These are phyloP conservation scores for Ceratitis capitata DNA, from an alignment of 1,140 invertebrate genomes.

Conservation along the genomic window DNA sequence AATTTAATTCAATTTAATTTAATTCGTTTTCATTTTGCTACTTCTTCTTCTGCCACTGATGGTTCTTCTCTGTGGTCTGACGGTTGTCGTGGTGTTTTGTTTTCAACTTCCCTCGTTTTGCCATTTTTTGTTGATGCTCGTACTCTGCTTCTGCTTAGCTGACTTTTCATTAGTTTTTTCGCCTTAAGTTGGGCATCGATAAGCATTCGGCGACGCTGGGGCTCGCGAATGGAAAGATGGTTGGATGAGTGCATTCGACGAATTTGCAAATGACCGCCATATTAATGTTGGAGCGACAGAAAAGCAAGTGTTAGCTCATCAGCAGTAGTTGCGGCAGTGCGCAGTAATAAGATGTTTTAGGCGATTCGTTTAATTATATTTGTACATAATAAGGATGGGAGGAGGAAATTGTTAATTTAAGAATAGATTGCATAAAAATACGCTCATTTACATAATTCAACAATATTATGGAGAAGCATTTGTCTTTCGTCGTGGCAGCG, in stretches of 20 bases:
- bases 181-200: conserved; percentile 64
- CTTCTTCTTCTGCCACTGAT: background rate
- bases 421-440: too few species aligned
- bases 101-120: background rate
- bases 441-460: too few species aligned
- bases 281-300: background rate
- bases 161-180: conserved; percentile 65
- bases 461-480: too few species aligned
- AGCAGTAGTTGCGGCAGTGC: too few species aligned
- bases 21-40: conserved; percentile 38
- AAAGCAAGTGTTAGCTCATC: conserved; percentile 46
- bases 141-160: conserved; percentile 41
- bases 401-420: too few species aligned
- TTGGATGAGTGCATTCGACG: conserved; percentile 46
- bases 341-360: too few species aligned
- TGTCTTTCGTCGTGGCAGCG: too few species aligned
- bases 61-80: background rate
- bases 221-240: background rate
- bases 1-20: conserved; percentile 46
- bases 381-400: too few species aligned
- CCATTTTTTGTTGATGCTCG: background rate
- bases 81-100: background rate
- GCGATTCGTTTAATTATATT: too few species aligned
- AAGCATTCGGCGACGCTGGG: conserved; percentile 57
- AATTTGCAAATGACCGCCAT: conserved; percentile 11